Conservation (phyloP, 1,140 invertebrate species). For the Dolichoris vasculosae region DNA sequence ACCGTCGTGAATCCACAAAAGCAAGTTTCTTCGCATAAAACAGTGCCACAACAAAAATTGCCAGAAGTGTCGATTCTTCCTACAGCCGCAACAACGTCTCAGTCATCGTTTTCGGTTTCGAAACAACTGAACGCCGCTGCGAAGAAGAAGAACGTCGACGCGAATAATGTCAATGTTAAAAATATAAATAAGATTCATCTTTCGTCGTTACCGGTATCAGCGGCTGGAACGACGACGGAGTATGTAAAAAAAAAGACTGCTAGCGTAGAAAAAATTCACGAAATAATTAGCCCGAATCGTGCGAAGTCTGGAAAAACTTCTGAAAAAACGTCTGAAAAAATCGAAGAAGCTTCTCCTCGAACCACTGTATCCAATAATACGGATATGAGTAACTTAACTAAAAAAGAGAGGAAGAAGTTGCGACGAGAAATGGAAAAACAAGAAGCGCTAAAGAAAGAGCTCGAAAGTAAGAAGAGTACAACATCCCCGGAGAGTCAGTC, state of each 20-base stretch:
- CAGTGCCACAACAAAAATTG: conserved; percentile 63
- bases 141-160: conserved; percentile 46
- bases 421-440: conserved; percentile 66
- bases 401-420: conserved; percentile 70
- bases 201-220: conserved; percentile 19
- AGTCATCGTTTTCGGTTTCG: conserved; percentile 6
- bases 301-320: no score
- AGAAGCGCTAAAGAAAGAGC: conserved; percentile 58
- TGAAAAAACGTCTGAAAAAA: conserved; percentile 48
- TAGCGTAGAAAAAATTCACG: conserved; percentile 46
- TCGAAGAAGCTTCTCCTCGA: background rate
- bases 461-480: conserved; percentile 59
- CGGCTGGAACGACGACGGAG: background rate
- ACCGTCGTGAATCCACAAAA: conserved; percentile 72
- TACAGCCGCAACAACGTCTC: conserved; percentile 47
- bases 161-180: conserved; percentile 24
- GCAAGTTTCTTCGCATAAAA: conserved; percentile 64
- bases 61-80: conserved; percentile 72
- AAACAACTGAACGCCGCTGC: conserved; percentile 31
- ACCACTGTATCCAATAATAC: background rate
- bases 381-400: conserved; percentile 63
- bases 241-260: conserved; percentile 51
- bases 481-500: conserved; percentile 68
- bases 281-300: conserved; percentile 2
- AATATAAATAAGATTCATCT: conserved; percentile 33